Evolutionary conservation across 2,113 vertebrate species (phyloP).

Genomic region (Cranoglanis bouderius): DNA sequence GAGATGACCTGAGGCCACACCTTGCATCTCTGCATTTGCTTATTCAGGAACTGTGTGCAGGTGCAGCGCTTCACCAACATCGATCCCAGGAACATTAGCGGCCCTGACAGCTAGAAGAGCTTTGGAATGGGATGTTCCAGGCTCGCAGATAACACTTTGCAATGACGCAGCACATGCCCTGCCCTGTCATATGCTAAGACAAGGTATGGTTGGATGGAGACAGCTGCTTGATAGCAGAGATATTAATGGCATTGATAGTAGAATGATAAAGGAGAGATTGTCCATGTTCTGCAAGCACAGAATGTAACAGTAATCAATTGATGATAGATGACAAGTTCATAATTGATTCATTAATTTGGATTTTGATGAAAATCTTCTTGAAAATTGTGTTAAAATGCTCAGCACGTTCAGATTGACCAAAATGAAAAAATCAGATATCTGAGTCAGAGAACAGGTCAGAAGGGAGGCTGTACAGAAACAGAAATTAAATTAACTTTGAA

Average conservation of each 20-base stretch:
- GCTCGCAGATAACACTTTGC: conserved; percentile 11
- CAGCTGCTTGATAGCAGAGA: conserved; percentile 4
- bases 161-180: neutral
- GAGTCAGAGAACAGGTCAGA: neutral
- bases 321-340: neutral
- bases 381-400: neutral
- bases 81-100: conserved; percentile 40
- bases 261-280: neutral
- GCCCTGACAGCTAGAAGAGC: conserved; percentile 33
- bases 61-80: conserved; percentile 34
- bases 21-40: neutral
- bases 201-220: conserved; percentile 11
- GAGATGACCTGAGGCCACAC: conserved; percentile 34
- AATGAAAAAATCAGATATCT: neutral
- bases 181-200: conserved; percentile 14
- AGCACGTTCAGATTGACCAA: neutral
- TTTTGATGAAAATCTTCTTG: conserved; percentile 7
- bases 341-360: conserved; percentile 16
- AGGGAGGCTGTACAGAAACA: conserved; percentile 11
- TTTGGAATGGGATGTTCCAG: conserved; percentile 19
- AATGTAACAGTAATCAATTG: conserved; percentile 2
- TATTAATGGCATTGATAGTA: neutral
- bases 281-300: neutral
- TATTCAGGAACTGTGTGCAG: conserved; percentile 1
- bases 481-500: conserved; percentile 21